These are phyloP conservation scores for Henricia sp. DNA, from an alignment of 53 echinoderm and acorn worm species.

Conservation along the genomic window DNA sequence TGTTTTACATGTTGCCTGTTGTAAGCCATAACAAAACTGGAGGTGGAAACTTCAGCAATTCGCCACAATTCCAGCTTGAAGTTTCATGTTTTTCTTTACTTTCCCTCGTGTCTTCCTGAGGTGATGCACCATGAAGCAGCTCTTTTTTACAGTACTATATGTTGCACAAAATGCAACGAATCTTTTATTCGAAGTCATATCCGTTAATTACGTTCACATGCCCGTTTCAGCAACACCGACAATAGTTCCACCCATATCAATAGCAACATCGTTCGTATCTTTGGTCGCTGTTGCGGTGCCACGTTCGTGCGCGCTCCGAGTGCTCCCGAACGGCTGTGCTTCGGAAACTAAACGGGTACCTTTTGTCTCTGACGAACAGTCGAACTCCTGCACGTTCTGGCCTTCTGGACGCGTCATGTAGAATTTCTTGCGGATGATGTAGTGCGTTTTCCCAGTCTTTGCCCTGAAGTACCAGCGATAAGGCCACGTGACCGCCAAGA, in stretches of 20 bases:
- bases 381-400: background rate
- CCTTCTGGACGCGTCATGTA: conserved; percentile 13
- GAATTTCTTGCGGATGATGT: conserved; percentile 17
- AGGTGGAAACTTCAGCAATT: too few relatives aligned
- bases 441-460: conserved; percentile 41
- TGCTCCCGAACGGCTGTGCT: background rate
- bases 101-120: too few relatives aligned
- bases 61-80: too few relatives aligned
- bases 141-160: too few relatives aligned
- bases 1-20: too few relatives aligned
- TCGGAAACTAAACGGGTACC: background rate
- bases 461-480: conserved; percentile 47
- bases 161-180: too few relatives aligned
- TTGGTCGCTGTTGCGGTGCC: background rate
- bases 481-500: conserved; percentile 38
- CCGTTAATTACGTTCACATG: too few relatives aligned
- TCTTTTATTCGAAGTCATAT: too few relatives aligned
- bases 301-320: background rate
- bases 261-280: background rate
- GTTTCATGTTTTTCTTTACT: too few relatives aligned
- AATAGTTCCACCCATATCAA: background rate
- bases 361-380: background rate
- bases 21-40: too few relatives aligned
- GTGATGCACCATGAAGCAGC: too few relatives aligned
- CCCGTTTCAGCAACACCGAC: conserved; percentile 1